phyloP scores from a whole-genome alignment of 2,888 invertebrate genomes.

The Cantharis rufa region DNA sequence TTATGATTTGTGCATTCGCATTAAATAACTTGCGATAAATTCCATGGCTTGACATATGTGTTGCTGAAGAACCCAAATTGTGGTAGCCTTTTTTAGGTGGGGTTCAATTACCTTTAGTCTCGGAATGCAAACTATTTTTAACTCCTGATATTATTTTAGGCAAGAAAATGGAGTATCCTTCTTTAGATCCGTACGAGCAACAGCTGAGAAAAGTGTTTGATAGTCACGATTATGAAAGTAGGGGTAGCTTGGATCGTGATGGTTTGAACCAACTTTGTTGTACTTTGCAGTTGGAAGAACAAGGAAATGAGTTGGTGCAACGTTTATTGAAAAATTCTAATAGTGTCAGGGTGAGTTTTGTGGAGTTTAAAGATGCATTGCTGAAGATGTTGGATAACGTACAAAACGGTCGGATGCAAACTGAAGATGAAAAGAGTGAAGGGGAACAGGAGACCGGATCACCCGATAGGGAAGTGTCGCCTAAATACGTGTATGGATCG shows the following conservation, averaged over 20 bases:
- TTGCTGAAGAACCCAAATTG: not conserved
- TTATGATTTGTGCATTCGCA: slow-evolving; percentile 7
- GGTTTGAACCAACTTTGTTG: slow-evolving; percentile 73
- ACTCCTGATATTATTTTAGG: slow-evolving; percentile 16
- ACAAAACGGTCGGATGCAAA: slow-evolving; percentile 40
- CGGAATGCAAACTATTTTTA: slow-evolving; percentile 12
- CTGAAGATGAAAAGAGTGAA: not conserved
- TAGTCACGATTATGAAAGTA: slow-evolving; percentile 73
- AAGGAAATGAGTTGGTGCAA: slow-evolving; percentile 66
- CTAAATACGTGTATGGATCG: slow-evolving; percentile 72
- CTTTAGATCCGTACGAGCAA: slow-evolving; percentile 77
- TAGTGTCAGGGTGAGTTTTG: slow-evolving; percentile 65
- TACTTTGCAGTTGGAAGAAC: slow-evolving; percentile 77
- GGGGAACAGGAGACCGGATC: slow-evolving; percentile 58
- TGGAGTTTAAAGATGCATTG: slow-evolving; percentile 77
- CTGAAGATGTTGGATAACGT: slow-evolving; percentile 68
- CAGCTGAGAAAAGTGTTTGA: slow-evolving; percentile 80
- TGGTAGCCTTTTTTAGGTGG: slow-evolving; percentile 9
- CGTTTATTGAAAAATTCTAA: slow-evolving; percentile 61
- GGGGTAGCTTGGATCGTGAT: slow-evolving; percentile 68
- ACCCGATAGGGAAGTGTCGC: slow-evolving; percentile 72
- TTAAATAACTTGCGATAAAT: not conserved
- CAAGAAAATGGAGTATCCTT: slow-evolving; percentile 38
- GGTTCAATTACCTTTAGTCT: slow-evolving; percentile 18
- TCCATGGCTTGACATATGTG: not conserved